Evolutionary conservation across 2,113 vertebrate genomes (phyloP), one percentile per base, ranked within the genome.

Genomic region (Rhinichthys klamathensis): DNA sequence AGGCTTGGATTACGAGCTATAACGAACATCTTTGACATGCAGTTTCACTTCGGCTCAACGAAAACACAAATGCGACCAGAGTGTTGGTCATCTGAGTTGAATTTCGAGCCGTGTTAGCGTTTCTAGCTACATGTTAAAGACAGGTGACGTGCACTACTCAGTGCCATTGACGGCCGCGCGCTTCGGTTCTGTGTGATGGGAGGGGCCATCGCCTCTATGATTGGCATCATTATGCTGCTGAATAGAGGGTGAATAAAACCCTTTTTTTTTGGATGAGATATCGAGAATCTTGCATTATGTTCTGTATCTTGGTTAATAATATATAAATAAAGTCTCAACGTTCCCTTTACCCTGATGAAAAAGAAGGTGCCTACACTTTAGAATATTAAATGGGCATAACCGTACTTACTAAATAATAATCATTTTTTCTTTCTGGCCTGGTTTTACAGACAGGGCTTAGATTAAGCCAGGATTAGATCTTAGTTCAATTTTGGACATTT

Each of bases 61-160:
- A 51, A 41, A 61, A 44, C 44, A 10, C 25, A 61, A 58, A 30
- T 32, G n/a, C 27, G 58, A 58, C 80, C 75, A 21, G 23, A n/a
- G 21, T 58, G 86, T 30, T 83, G 65, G 75, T 63, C 18, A 74
- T 86, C 78, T 85, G 61, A 82, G 78, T 82, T 83, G 65, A 44
- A 78, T 70, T 73, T 23, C 82, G 70, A 89, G 92, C 92, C 93
- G 91, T 89, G 89, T 90, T 87, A 51, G 70, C 30, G 60, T 61
- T 41, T 27, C 93, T 93, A 92, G 92, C 93, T 88, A 86, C 84
- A 90, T 89, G 91, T 91, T 92, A 91, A 84, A 93, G 81, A 87
- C 91, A 89, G 91, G 93, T 95, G 94, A 95, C 94, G 94, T 95
- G 92, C 89, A 80, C 79, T 41, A 38, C 56, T 90, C 89, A 86